A percentile compares a stretch with the other conserved stretches of the same genome.
These are phyloP conservation scores for Harpagoxenus sublaevis DNA, from an alignment of 2,888 invertebrate species.

Conservation along the genomic window DNA sequence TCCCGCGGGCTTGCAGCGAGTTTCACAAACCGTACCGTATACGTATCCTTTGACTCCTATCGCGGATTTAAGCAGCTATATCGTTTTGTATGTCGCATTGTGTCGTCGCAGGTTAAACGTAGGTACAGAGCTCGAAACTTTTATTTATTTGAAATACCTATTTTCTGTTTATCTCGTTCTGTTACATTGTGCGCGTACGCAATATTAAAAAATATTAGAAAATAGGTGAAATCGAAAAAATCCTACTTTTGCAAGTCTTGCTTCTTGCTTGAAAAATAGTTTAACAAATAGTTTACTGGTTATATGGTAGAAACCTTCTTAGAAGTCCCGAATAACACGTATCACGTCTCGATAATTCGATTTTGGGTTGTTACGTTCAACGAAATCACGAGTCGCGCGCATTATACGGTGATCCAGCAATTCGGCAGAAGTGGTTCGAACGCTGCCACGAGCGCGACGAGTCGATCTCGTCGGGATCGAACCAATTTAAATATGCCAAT, in stretches of 20 bases:
- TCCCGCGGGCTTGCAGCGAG: conserved; percentile 49
- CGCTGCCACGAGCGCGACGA: conserved; percentile 35
- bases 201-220: not conserved
- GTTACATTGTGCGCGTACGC: not conserved
- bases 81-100: conserved; percentile 20
- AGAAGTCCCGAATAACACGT: conserved; percentile 3
- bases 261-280: not conserved
- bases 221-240: not conserved
- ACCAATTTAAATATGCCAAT: conserved; percentile 61
- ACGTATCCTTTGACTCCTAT: conserved; percentile 61
- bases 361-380: conserved; percentile 21
- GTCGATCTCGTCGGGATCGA: conserved; percentile 52
- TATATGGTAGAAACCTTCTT: not conserved
- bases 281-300: not conserved
- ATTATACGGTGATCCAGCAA: conserved; percentile 16
- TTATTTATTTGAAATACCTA: not conserved
- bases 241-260: not conserved
- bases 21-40: conserved; percentile 33
- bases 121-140: not conserved
- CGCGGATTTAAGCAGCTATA: conserved; percentile 50
- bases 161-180: not conserved
- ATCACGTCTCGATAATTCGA: conserved; percentile 1
- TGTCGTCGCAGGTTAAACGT: conserved; percentile 12
- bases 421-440: conserved; percentile 47
- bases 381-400: conserved; percentile 17